A percentile compares a stretch with the other conserved stretches of the same genome.
Conservation (phyloP, 2,113 vertebrate species). For the Tringa solitaria region DNA sequence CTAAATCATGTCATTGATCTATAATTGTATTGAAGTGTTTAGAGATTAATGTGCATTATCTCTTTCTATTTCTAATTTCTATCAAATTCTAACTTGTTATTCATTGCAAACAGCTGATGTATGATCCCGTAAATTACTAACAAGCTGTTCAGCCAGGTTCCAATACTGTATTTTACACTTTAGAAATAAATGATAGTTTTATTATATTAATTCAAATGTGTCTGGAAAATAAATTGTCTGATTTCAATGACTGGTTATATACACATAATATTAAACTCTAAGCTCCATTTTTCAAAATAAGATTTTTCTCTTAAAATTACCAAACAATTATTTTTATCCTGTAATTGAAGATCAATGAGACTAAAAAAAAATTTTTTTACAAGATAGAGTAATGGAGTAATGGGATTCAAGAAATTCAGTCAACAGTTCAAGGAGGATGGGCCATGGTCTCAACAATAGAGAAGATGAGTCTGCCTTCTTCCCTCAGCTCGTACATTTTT, state of each 20-base stretch:
- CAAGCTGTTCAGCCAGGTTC: background rate
- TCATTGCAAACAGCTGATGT: background rate
- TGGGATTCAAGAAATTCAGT: background rate
- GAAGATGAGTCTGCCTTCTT: background rate
- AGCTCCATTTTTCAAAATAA: background rate
- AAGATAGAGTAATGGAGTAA: background rate
- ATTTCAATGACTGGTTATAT: background rate
- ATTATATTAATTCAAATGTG: background rate
- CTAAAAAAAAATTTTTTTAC: background rate
- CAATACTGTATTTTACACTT: background rate
- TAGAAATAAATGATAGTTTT: conserved; percentile 6
- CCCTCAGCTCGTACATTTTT: background rate
- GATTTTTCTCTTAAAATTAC: background rate
- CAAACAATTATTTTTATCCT: background rate
- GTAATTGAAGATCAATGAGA: background rate
- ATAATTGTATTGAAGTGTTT: background rate
- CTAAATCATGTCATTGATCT: background rate
- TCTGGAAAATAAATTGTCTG: background rate
- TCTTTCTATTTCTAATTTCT: background rate
- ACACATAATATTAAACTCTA: background rate
- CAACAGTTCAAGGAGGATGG: background rate
- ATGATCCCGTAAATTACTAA: background rate
- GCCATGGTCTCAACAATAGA: background rate
- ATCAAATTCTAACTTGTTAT: background rate
- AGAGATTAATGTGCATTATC: background rate